phyloP scores from a whole-genome alignment of 2,888 invertebrate species.

The Aromia moschata region DNA sequence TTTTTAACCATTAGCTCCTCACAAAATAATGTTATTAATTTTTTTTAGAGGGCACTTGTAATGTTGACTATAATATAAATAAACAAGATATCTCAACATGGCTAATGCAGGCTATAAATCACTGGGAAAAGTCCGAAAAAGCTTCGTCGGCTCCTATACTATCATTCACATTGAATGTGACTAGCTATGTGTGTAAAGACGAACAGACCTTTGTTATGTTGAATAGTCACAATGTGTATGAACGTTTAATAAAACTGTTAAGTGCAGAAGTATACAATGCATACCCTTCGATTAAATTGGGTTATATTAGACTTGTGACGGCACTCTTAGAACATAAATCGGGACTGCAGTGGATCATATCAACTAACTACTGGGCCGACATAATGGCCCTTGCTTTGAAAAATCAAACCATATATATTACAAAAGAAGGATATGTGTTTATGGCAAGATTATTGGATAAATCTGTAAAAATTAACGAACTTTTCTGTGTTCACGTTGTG shows the following conservation, averaged over 20 bases:
- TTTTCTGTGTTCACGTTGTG: slow-evolving; percentile 68
- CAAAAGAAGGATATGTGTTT: slow-evolving; percentile 73
- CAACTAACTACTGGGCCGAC: slow-evolving; percentile 71
- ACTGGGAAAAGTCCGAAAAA: slow-evolving; percentile 53
- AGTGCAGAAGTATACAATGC: slow-evolving; percentile 49
- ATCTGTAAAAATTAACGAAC: slow-evolving; percentile 64
- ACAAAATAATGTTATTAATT: neutral
- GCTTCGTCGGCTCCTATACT: slow-evolving; percentile 44
- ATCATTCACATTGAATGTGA: slow-evolving; percentile 73
- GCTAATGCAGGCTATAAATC: slow-evolving; percentile 61
- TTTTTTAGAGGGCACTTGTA: slow-evolving; percentile 7
- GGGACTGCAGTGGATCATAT: slow-evolving; percentile 74
- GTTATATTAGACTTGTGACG: slow-evolving; percentile 71
- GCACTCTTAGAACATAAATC: slow-evolving; percentile 70
- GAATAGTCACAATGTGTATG: slow-evolving; percentile 61
- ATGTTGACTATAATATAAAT: neutral
- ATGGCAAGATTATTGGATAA: slow-evolving; percentile 69
- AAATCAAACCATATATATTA: slow-evolving; percentile 77
- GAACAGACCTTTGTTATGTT: slow-evolving; percentile 71
- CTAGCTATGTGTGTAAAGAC: slow-evolving; percentile 68
- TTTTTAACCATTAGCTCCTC: neutral
- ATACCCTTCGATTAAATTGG: slow-evolving; percentile 71
- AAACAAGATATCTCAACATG: slow-evolving; percentile 60
- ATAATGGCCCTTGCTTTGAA: slow-evolving; percentile 71
- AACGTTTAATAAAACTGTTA: slow-evolving; percentile 55